phyloP scores from a whole-genome alignment of 2,797 vertebrate genomes.

The Threskiornis aethiopicus region DNA sequence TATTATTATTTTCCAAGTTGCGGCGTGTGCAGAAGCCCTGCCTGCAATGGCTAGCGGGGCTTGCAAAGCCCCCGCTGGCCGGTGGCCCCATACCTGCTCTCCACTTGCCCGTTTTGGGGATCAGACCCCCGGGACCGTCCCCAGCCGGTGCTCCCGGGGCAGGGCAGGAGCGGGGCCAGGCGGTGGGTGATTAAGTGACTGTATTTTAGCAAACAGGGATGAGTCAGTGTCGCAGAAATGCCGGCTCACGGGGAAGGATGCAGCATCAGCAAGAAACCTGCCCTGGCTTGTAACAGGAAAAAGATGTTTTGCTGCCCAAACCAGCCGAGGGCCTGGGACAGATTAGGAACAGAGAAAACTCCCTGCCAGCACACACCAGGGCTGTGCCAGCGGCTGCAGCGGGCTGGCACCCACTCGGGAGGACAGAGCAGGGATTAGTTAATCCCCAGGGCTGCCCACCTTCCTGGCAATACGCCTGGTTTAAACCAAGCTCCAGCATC shows the following conservation, averaged over 20 bases:
- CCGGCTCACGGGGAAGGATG: neutral
- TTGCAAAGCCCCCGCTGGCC: neutral
- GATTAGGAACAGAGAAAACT: neutral
- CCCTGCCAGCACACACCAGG: neutral
- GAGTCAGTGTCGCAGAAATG: neutral
- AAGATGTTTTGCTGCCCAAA: neutral
- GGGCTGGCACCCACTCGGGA: neutral
- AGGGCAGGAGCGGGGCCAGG: neutral
- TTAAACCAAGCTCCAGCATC: neutral
- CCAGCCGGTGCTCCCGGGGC: rapidly evolving
- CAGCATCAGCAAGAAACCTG: conserved; percentile 22
- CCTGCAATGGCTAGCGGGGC: no score
- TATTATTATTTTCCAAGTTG: neutral
- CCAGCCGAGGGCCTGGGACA: neutral
- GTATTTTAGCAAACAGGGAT: neutral
- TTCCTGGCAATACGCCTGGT: neutral
- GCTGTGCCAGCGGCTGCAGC: neutral
- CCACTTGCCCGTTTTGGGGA: neutral
- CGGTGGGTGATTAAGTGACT: neutral
- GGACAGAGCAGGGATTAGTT: neutral
- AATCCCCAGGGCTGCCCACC: neutral
- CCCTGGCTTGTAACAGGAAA: neutral
- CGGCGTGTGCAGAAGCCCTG: neutral
- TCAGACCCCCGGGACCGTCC: neutral
- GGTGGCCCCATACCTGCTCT: neutral